Base-by-base conservation (phyloP, 2,797 vertebrate genomes). In the Euthynnus affinis region DNA sequence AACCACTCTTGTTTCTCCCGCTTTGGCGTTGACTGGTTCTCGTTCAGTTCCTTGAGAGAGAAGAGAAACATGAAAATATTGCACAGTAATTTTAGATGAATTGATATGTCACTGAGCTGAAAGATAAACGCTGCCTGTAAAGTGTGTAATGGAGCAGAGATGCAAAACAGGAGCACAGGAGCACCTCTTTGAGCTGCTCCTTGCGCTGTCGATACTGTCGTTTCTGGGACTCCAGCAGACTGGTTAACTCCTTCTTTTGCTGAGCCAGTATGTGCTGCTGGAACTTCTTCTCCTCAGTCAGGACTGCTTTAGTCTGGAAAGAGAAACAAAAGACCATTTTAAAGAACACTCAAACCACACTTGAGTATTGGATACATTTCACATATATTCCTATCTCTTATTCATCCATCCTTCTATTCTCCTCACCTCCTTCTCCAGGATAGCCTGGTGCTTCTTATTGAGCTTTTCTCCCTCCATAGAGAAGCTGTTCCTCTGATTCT, bases 1-100 rank as follows among this genome's bases (percentile, higher is more conserved):
- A 98, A 89, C 97, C 97, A 98, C 80, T 98, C 97, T 59, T 97
- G 97, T 81, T 98, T 98, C 93, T 98, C 97, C 22, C 97, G 93
- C 91, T 98, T 98, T 22, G 97, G 97, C 0, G 97, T 98, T 17
- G 96, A 97, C 92, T 97, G 97, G 91, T 98, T 98, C 92, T 98
- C 97, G 44, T 97, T 97, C 59, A 98, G 95, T 74, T 98, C 97
- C 97, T 98, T 71, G 2, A 71, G 56, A 4, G 32, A 25, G 18
- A 37, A 25, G 18, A 37, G 9, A 22, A 42, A 14, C 5, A 37
- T 22, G 7, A 48, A 29, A 42, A 23, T 18, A 37, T 9, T 4
- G 29, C 4, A 7, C 0, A 15, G 15, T 9, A 15, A 12, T 9
- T 20, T 22, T 18, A 25, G 52, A 9, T 20, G 15, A 53, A n/a